These are phyloP conservation scores for Eulemur coronatus DNA, from an alignment of 2,797 vertebrate genomes.

Conservation along the genomic window DNA sequence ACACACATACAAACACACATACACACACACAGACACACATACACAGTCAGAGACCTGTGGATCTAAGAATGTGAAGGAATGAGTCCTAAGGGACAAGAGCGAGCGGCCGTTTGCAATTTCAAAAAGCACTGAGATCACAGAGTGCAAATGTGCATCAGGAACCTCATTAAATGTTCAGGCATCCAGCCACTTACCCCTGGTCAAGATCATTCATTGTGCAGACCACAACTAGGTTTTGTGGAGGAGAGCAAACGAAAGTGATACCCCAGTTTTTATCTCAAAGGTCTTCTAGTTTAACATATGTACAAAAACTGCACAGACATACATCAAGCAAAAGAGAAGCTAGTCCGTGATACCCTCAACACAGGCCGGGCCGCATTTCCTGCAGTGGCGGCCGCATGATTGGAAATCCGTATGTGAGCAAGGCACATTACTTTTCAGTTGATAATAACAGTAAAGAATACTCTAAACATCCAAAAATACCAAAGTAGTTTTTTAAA, in stretches of 20 bases:
- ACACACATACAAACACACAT: background rate
- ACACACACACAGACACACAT: background rate
- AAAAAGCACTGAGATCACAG: background rate
- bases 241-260: background rate
- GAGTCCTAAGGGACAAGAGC: background rate
- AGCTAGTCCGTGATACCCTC: background rate
- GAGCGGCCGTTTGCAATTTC: background rate
- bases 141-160: background rate
- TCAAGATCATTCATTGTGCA: background rate
- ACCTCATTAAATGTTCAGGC: background rate
- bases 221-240: background rate
- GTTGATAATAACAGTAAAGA: background rate
- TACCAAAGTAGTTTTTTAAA: background rate
- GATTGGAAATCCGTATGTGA: background rate
- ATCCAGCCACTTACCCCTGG: background rate
- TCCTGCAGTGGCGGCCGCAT: background rate
- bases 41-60: background rate
- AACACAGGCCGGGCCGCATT: background rate
- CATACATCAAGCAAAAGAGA: background rate
- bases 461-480: slow-evolving; percentile 41
- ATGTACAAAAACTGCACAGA: background rate
- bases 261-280: background rate
- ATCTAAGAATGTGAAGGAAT: background rate
- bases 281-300: background rate
- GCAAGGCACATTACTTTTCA: background rate